Conservation (phyloP, 2,888 invertebrate species). For the Lasioglossum vierecki region DNA sequence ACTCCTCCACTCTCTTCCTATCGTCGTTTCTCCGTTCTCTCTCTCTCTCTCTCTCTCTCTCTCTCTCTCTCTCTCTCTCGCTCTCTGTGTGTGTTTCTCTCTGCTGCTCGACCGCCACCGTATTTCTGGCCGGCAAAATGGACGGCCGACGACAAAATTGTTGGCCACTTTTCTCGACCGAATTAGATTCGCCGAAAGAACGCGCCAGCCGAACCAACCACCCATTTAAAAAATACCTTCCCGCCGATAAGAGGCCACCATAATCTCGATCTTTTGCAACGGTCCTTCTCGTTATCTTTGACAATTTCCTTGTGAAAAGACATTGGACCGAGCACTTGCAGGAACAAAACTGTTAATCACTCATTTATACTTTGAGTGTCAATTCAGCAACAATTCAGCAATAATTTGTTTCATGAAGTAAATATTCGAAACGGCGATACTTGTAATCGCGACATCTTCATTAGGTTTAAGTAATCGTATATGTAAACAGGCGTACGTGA, state of each 20-base stretch:
- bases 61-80: slow-evolving; percentile 37
- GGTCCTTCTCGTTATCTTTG: too few species aligned
- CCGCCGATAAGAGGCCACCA: neutral
- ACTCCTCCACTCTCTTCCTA: slow-evolving; percentile 45
- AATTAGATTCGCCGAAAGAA: slow-evolving; percentile 18
- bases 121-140: slow-evolving; percentile 33
- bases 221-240: neutral
- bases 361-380: too few species aligned
- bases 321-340: too few species aligned
- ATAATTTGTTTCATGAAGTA: too few species aligned
- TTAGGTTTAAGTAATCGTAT: too few species aligned
- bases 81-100: slow-evolving; percentile 30
- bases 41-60: slow-evolving; percentile 33
- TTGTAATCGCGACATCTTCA: too few species aligned
- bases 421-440: too few species aligned
- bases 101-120: slow-evolving; percentile 42
- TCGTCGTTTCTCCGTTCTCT: slow-evolving; percentile 30
- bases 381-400: too few species aligned
- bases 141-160: slow-evolving; percentile 16
- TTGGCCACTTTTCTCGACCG: slow-evolving; percentile 30
- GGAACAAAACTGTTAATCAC: too few species aligned
- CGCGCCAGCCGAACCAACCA: neutral
- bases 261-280: neutral
- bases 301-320: too few species aligned
- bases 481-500: too few species aligned